Evolutionary conservation across 2,888 invertebrate genomes (phyloP).

Genomic region (Apamea anceps): DNA sequence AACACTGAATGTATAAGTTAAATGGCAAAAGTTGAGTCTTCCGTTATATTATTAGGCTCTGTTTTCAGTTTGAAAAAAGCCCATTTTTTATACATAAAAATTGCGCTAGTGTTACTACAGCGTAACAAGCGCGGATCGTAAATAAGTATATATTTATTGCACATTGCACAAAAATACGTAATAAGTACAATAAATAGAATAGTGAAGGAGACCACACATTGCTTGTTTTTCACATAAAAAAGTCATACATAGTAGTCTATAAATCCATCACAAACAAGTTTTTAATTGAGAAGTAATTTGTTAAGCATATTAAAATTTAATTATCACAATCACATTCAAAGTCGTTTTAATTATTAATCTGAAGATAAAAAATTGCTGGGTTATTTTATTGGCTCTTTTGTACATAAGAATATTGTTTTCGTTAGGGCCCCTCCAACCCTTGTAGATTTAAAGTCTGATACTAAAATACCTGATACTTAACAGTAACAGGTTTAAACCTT

Average conservation of each 20-base stretch:
- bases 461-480: constrained; percentile 13
- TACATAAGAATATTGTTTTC: background rate
- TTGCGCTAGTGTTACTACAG: constrained; percentile 40
- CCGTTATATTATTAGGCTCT: background rate
- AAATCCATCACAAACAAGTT: constrained; percentile 13
- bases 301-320: constrained; percentile 17
- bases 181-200: constrained; percentile 16
- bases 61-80: constrained; percentile 1
- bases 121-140: constrained; percentile 32
- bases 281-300: constrained; percentile 22
- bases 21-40: constrained; percentile 1
- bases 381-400: constrained; percentile 4
- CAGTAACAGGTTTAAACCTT: constrained; percentile 17
- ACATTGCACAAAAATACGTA: constrained; percentile 32
- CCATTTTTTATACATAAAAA: background rate
- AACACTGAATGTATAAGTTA: constrained; percentile 29
- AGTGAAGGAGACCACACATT: constrained; percentile 13
- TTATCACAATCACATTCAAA: constrained; percentile 30
- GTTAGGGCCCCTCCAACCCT: background rate
- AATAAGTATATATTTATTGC: constrained; percentile 23
- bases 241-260: background rate
- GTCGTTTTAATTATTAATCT: constrained; percentile 6
- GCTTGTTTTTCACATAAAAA: background rate
- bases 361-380: background rate
- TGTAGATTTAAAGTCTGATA: background rate